Evolutionary conservation across 2,888 invertebrate species (phyloP).

Genomic region (Vanessa cardui): DNA sequence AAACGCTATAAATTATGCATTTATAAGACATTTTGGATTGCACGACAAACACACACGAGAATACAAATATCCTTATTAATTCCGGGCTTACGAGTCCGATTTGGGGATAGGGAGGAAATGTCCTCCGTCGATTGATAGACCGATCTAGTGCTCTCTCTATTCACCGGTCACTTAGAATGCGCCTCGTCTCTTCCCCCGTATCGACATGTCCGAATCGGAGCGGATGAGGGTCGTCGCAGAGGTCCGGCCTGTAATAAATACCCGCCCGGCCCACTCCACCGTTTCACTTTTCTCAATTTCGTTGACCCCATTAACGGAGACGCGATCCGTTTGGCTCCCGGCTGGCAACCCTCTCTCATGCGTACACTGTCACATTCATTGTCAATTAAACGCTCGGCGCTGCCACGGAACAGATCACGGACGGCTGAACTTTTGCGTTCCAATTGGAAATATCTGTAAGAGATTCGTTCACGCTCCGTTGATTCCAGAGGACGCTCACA

Average conservation of each 20-base stretch:
- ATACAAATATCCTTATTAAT: slow-evolving; percentile 63
- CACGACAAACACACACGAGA: slow-evolving; percentile 52
- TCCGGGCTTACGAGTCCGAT: slow-evolving; percentile 50
- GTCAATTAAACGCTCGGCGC: slow-evolving; percentile 68
- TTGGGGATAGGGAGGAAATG: slow-evolving; percentile 31
- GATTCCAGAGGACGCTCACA: slow-evolving; percentile 42
- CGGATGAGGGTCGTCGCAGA: slow-evolving; percentile 52
- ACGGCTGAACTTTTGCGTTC: slow-evolving; percentile 51
- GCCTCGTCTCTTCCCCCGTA: slow-evolving; percentile 46
- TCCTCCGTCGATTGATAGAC: slow-evolving; percentile 42
- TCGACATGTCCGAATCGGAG: slow-evolving; percentile 50
- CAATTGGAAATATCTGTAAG: slow-evolving; percentile 49
- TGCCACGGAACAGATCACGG: slow-evolving; percentile 52
- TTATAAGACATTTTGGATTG: slow-evolving; percentile 46
- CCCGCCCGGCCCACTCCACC: slow-evolving; percentile 59
- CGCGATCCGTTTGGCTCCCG: slow-evolving; percentile 61
- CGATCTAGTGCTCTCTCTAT: slow-evolving; percentile 45
- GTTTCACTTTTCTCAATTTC: slow-evolving; percentile 78
- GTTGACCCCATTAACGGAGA: slow-evolving; percentile 74
- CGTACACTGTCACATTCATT: slow-evolving; percentile 67
- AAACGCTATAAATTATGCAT: slow-evolving; percentile 24
- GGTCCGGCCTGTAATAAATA: slow-evolving; percentile 57
- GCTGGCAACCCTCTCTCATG: slow-evolving; percentile 55
- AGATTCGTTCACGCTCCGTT: slow-evolving; percentile 50
- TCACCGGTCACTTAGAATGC: slow-evolving; percentile 47